Percentiles rank a stretch among this genome's conserved stretches.
Conservation (phyloP, 2,888 invertebrate species). For the Platycnemis pennipes region DNA sequence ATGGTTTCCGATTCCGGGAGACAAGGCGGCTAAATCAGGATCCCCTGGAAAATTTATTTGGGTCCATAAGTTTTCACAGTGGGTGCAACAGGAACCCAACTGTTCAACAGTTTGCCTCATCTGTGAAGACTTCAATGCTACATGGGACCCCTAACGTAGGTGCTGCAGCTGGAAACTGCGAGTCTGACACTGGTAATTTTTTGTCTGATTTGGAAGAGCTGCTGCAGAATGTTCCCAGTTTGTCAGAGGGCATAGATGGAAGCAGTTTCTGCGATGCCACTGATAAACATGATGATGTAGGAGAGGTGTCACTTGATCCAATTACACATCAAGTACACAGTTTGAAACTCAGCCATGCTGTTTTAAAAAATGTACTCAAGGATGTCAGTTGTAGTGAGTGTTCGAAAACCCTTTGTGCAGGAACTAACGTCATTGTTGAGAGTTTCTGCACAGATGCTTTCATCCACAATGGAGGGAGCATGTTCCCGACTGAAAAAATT, state of each 20-base stretch:
- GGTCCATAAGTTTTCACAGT: not conserved
- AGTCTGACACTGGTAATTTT: not conserved
- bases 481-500: not conserved
- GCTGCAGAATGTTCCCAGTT: not conserved
- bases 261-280: no score
- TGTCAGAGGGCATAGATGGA: no score
- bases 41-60: not conserved
- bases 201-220: not conserved
- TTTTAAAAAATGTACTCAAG: no score
- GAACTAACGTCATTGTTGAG: no score
- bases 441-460: no score
- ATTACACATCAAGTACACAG: no score
- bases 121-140: not conserved
- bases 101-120: not conserved
- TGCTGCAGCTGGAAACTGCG: not conserved
- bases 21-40: not conserved
- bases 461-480: not conserved
- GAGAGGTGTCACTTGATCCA: no score
- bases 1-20: not conserved
- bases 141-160: not conserved
- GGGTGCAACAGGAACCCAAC: not conserved
- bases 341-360: no score
- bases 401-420: no score
- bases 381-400: no score
- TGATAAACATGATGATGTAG: not conserved